Percentiles rank a stretch among this genome's conserved stretches.
phyloP scores from a whole-genome alignment of 2,113 vertebrate species.

The Enhydra lutris region DNA sequence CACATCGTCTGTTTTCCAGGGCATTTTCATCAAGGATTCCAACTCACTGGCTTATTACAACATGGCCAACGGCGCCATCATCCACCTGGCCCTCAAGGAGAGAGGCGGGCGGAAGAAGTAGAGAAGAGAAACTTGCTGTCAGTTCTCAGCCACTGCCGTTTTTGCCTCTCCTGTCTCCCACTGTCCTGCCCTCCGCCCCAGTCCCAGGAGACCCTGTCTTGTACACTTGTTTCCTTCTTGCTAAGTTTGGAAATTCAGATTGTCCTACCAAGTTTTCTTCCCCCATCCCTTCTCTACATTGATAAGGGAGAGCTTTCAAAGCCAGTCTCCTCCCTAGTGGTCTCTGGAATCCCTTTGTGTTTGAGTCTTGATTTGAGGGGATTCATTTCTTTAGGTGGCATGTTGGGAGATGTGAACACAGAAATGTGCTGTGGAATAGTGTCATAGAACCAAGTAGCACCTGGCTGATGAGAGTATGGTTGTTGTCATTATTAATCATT shows the following conservation, averaged over 20 bases:
- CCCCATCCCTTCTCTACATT: not conserved
- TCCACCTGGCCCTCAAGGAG: slow-evolving; percentile 97
- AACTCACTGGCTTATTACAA: slow-evolving; percentile 99
- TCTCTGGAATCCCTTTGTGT: not conserved
- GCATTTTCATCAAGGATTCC: slow-evolving; percentile 99
- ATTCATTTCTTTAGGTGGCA: not conserved
- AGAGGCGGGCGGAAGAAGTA: slow-evolving; percentile 99
- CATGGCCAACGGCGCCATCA: slow-evolving; percentile 94
- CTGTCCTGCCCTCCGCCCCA: not conserved
- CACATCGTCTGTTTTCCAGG: slow-evolving; percentile 81
- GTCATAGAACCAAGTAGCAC: too few relatives aligned
- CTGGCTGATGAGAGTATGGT: not conserved
- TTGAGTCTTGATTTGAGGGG: not conserved
- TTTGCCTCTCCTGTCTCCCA: not conserved
- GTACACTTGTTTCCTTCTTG: not conserved
- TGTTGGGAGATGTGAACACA: too few relatives aligned
- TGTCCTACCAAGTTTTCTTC: not conserved
- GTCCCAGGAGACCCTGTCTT: not conserved
- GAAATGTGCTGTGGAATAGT: too few relatives aligned
- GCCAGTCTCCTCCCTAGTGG: not conserved
- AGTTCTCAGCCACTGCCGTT: fast-evolving
- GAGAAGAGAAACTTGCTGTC: not conserved
- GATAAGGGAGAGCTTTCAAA: not conserved
- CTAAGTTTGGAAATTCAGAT: slow-evolving; percentile 30
- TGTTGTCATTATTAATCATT: not conserved